Evolutionary conservation across 2,113 vertebrate genomes (phyloP), one percentile per base, ranked within the genome.

Genomic region (Morone chrysops): DNA sequence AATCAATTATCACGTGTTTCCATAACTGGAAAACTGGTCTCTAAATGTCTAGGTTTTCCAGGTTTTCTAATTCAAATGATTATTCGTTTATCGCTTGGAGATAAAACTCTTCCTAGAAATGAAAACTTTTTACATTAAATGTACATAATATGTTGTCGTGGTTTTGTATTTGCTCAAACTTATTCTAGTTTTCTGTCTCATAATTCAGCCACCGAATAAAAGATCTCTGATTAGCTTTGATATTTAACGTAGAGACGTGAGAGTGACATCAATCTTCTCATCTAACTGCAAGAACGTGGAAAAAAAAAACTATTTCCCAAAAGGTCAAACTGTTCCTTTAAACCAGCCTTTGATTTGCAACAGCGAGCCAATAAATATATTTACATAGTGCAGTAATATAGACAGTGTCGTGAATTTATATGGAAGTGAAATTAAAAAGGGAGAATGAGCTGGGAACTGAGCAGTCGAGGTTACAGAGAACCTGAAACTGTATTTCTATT

Each of bases 331-430:
- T 16, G 0, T 17, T 56, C n/a, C 18, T 70, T 68, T 56, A 76
- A 70, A 50, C 14, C 38, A 41, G 20, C 38, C 17, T 8, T 18
- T 1, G 51, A 8, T 38, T 47, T 70, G 71, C 54, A 69, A 40
- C 25, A 45, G 45, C 16, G 13, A 67, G 12, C 8, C 25, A 78
- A 73, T 85, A 83, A 78, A 83, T 85, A 86, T 79, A 83, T 84
- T 54, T 77, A 86, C 81, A 88, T 0, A 31, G 75, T 57, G 66
- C 70, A 67, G 70, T 25, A 1, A 38, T 25, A 61, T 6, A 40
- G 12, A 69, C 41, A 70, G 12, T 25, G 38, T 14, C 18, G 1
- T 22, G 4, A 45, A 61, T 14, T 40, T 8, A 1, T 8, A n/a
- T 25, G 36, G 1, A 73, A 6, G 61, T 77, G 67, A 81, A 31